These are phyloP conservation scores for Rhincodon typus DNA, from an alignment of 2,797 vertebrate species.

Conservation along the genomic window DNA sequence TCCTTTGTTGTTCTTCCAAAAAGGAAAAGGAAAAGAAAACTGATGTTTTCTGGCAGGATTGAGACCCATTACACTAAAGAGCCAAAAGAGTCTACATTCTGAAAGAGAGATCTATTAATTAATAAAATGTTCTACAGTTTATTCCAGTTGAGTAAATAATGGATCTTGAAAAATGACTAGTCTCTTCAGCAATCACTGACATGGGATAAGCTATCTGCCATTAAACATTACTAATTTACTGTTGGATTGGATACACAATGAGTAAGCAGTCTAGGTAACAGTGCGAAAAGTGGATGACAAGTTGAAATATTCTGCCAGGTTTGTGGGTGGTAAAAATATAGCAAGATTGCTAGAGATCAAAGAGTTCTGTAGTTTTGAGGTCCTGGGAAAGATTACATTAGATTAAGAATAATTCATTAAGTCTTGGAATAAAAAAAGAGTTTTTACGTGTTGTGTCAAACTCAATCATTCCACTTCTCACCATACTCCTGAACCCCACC, in stretches of 20 bases:
- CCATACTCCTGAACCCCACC: too few relatives aligned
- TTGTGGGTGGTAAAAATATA: not conserved
- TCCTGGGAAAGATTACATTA: not conserved
- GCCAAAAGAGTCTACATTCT: not conserved
- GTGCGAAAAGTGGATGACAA: not conserved
- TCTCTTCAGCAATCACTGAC: not conserved
- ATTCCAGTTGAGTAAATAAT: not conserved
- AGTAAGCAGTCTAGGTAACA: not conserved
- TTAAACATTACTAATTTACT: not conserved
- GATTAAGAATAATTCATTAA: not conserved
- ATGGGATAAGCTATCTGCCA: not conserved
- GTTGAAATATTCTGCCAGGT: not conserved
- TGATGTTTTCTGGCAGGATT: not conserved
- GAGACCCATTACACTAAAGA: not conserved
- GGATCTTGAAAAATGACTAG: not conserved
- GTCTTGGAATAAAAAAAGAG: not conserved
- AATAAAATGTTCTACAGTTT: not conserved
- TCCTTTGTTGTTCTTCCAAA: slow-evolving; percentile 56
- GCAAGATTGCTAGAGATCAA: not conserved
- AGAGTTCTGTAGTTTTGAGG: not conserved
- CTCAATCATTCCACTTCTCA: too few relatives aligned
- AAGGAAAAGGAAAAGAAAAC: slow-evolving; percentile 48
- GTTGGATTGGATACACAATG: not conserved
- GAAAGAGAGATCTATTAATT: not conserved
- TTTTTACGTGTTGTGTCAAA: not conserved